Evolutionary conservation across 2,888 invertebrate species (phyloP), one percentile per base, ranked within the genome.

Genomic region (Pristionchus arcanus): DNA sequence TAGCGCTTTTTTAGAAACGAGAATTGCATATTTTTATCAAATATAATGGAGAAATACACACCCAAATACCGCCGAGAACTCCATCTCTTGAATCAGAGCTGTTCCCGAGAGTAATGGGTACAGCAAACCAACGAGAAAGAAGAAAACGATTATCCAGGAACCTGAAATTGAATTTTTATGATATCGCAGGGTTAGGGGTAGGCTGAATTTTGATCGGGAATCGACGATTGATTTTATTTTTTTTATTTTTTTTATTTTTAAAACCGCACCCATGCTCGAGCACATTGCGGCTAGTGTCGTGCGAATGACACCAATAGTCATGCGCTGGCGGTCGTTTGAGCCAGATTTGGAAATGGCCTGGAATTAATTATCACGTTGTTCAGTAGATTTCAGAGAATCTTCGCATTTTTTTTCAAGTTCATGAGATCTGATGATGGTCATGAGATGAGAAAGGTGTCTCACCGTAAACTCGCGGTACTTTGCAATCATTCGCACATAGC

Each of bases 381-480:
- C n/a, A n/a, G n/a, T n/a, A n/a, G n/a, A n/a, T n/a, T n/a, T n/a
- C n/a, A n/a, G n/a, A n/a, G n/a, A n/a, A n/a, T n/a, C n/a, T n/a
- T n/a, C n/a, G n/a, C n/a, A n/a, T n/a, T n/a, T n/a, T n/a, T n/a
- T n/a, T n/a, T n/a, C n/a, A n/a, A n/a, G n/a, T n/a, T n/a, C n/a
- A n/a, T n/a, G n/a, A n/a, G n/a, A n/a, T n/a, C n/a, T n/a, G n/a
- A n/a, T n/a, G n/a, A n/a, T n/a, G n/a, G n/a, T n/a, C n/a, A n/a
- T n/a, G n/a, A n/a, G n/a, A n/a, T n/a, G n/a, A n/a, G n/a, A n/a
- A n/a, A n/a, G n/a, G n/a, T n/a, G n/a, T n/a, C 53, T 13, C 21
- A 84, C 84, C 53, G 2, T 53, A 28, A 84, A 84, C 28, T 84
- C 84, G 15, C 84, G 55, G 34, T 55, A 84, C n/a, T 84, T 84